phyloP scores from a whole-genome alignment of 1,140 invertebrate species.

The Drosophila azteca region DNA sequence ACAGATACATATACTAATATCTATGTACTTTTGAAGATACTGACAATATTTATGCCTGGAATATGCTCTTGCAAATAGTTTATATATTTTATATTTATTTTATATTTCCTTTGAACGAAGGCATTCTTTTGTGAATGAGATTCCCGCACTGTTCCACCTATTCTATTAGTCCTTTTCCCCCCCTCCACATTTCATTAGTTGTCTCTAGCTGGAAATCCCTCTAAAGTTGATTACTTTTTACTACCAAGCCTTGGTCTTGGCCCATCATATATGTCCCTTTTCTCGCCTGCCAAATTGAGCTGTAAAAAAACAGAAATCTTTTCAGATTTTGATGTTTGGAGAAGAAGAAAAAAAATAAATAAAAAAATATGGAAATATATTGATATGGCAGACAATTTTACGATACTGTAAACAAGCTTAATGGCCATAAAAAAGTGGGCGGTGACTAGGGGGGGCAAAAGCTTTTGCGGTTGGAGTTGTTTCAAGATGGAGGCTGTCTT shows the following conservation, averaged over 20 bases:
- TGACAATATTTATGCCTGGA: no score
- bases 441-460: background rate
- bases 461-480: slow-evolving; percentile 24
- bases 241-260: no score
- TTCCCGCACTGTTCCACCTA: no score
- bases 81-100: no score
- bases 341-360: slow-evolving; percentile 6
- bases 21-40: no score
- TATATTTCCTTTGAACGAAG: no score
- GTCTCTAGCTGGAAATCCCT: background rate
- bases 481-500: background rate
- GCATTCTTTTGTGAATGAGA: no score
- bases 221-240: no score
- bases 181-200: no score
- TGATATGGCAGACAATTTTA: slow-evolving; percentile 67
- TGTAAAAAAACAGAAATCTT: slow-evolving; percentile 59
- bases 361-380: slow-evolving; percentile 34
- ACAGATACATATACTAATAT: no score
- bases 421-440: slow-evolving; percentile 59
- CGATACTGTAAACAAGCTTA: slow-evolving; percentile 79
- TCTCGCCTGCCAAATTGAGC: slow-evolving; percentile 65
- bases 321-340: slow-evolving; percentile 46
- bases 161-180: no score
- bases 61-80: no score
- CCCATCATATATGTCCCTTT: slow-evolving; percentile 5